Percentiles rank a stretch among this genome's conserved stretches.
Conservation (phyloP, 2,888 invertebrate species). For the Trachelus tabidus region DNA sequence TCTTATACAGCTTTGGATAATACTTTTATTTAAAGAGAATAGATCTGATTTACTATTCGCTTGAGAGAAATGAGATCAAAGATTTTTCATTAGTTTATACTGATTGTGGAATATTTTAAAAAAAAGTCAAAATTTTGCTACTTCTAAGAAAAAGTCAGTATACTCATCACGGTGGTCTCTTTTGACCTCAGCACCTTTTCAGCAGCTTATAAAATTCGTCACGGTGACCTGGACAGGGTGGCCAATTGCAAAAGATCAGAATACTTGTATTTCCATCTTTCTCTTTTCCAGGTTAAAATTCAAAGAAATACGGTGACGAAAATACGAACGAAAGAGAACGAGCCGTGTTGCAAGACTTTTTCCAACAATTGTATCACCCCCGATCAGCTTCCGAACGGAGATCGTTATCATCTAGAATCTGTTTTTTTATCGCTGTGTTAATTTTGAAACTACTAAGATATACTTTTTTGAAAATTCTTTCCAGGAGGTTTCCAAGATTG, state of each 20-base stretch:
- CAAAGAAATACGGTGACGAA: conserved; percentile 11
- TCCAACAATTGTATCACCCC: conserved; percentile 28
- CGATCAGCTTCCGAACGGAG: not conserved
- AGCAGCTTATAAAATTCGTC: conserved; percentile 46
- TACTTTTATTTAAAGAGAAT: too few species aligned
- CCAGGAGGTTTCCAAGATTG: not conserved
- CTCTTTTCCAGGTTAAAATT: not conserved
- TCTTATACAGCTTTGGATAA: too few species aligned
- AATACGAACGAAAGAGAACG: conserved; percentile 11
- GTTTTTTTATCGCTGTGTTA: conserved; percentile 14
- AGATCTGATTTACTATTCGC: too few species aligned
- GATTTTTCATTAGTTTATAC: too few species aligned
- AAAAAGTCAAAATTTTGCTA: too few species aligned
- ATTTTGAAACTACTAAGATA: conserved; percentile 1
- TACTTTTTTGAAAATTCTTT: too few species aligned
- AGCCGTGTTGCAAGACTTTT: conserved; percentile 24
- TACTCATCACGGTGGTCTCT: conserved; percentile 35
- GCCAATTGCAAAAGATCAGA: conserved; percentile 10
- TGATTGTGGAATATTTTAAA: too few species aligned
- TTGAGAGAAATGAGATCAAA: too few species aligned
- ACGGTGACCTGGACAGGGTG: conserved; percentile 36
- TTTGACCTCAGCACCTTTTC: conserved; percentile 22
- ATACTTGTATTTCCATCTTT: conserved; percentile 1
- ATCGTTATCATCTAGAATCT: not conserved
- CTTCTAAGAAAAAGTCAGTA: too few species aligned